phyloP scores from a whole-genome alignment of 2,888 invertebrate species.

The Campoplex capitator region DNA sequence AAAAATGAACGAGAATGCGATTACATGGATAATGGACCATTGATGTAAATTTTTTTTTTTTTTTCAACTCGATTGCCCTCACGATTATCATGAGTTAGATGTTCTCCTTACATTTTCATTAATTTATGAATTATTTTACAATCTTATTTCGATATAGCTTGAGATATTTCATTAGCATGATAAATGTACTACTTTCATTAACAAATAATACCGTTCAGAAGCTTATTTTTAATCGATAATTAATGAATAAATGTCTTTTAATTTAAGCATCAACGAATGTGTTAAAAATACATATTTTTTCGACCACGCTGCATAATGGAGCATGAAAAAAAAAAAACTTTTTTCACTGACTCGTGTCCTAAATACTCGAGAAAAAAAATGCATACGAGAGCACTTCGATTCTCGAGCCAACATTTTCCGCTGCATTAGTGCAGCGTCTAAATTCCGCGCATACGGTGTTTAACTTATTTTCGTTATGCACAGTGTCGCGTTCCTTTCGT shows the following conservation, averaged over 20 bases:
- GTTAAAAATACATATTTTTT: background rate
- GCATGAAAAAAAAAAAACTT: too few species aligned
- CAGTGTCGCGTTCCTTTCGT: constrained; percentile 19
- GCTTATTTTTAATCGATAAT: background rate
- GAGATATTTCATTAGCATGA: background rate
- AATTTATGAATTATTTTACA: constrained; percentile 9
- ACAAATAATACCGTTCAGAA: background rate
- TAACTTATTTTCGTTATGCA: constrained; percentile 28
- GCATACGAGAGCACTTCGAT: constrained; percentile 48
- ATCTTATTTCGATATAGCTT: background rate
- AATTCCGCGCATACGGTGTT: constrained; percentile 13
- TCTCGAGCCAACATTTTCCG: background rate
- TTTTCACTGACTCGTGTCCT: background rate
- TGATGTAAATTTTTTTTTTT: background rate
- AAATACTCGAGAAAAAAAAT: constrained; percentile 34
- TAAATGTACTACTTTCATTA: background rate
- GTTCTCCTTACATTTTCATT: background rate
- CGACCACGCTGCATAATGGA: background rate
- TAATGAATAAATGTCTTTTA: background rate
- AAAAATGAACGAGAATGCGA: constrained; percentile 40
- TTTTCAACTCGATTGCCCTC: background rate
- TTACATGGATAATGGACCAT: constrained; percentile 9
- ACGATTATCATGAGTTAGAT: background rate
- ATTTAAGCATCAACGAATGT: background rate
- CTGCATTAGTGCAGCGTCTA: constrained; percentile 1